Conservation (phyloP, 37 sponge, comb jelly and placozoan species). For the Diacarnus erythraeanus region DNA sequence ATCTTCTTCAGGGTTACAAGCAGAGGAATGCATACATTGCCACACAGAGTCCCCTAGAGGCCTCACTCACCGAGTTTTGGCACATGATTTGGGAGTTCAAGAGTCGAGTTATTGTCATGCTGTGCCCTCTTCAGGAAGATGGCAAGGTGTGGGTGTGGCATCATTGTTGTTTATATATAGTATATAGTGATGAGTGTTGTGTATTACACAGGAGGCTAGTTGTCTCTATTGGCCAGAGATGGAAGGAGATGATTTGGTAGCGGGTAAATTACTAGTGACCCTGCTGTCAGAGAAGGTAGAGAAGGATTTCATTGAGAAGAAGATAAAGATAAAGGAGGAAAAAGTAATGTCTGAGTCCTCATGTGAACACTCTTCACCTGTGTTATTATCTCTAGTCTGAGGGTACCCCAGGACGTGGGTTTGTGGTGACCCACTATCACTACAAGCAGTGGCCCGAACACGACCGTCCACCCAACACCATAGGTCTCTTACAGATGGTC, state of each 20-base stretch:
- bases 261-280: slow-evolving; percentile 37
- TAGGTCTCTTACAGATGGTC: slow-evolving; percentile 35
- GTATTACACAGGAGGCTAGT: slow-evolving; percentile 17
- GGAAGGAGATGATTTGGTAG: background rate
- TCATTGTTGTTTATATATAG: background rate
- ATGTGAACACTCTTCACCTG: too few species aligned
- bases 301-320: slow-evolving; percentile 5
- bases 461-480: slow-evolving; percentile 16
- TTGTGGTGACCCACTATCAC: slow-evolving; percentile 48
- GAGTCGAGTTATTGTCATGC: slow-evolving; percentile 54
- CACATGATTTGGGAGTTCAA: slow-evolving; percentile 72
- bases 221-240: slow-evolving; percentile 52
- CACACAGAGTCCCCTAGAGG: slow-evolving; percentile 61
- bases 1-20: slow-evolving; percentile 58
- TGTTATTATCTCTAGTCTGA: background rate
- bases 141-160: slow-evolving; percentile 26
- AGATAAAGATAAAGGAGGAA: slow-evolving; percentile 55
- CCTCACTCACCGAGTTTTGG: slow-evolving; percentile 65
- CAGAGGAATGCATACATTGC: slow-evolving; percentile 64
- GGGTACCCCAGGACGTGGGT: background rate
- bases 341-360: slow-evolving; percentile 7
- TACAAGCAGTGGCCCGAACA: slow-evolving; percentile 62
- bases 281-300: slow-evolving; percentile 6
- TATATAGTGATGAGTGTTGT: background rate
- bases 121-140: slow-evolving; percentile 29